These are phyloP conservation scores for Copidosoma aretas DNA, from an alignment of 2,888 invertebrate species.

Conservation along the genomic window DNA sequence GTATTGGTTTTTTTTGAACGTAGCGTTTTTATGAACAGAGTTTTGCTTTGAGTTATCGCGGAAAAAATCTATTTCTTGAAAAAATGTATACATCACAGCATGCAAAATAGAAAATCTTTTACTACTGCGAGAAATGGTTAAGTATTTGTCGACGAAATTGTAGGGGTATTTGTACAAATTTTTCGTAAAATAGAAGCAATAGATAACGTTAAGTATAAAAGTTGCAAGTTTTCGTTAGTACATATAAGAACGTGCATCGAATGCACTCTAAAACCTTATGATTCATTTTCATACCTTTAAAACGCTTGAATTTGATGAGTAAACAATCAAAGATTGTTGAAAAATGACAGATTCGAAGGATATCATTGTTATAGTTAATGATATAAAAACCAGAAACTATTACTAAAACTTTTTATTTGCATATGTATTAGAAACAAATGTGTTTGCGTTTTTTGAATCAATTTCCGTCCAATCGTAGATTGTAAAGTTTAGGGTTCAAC, in stretches of 20 bases:
- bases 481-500: slow-evolving; percentile 26
- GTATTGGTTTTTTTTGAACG: neutral
- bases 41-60: no score
- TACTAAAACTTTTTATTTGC: no score
- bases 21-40: no score
- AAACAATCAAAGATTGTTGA: neutral
- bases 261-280: slow-evolving; percentile 10
- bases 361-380: no score
- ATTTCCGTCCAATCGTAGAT: slow-evolving; percentile 25
- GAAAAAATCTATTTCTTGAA: no score
- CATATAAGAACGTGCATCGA: slow-evolving; percentile 19
- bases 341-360: no score
- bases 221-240: slow-evolving; percentile 25
- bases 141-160: slow-evolving; percentile 3
- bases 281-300: slow-evolving; percentile 21
- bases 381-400: no score
- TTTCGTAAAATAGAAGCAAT: slow-evolving; percentile 19
- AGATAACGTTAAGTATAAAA: slow-evolving; percentile 27
- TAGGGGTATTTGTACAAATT: slow-evolving; percentile 18
- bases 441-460: slow-evolving; percentile 5
- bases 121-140: slow-evolving; percentile 11
- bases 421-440: slow-evolving; percentile 17
- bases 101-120: no score
- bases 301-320: slow-evolving; percentile 8
- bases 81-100: no score